Conservation (phyloP, 1,140 invertebrate species). For the Euglossa dilemma region DNA sequence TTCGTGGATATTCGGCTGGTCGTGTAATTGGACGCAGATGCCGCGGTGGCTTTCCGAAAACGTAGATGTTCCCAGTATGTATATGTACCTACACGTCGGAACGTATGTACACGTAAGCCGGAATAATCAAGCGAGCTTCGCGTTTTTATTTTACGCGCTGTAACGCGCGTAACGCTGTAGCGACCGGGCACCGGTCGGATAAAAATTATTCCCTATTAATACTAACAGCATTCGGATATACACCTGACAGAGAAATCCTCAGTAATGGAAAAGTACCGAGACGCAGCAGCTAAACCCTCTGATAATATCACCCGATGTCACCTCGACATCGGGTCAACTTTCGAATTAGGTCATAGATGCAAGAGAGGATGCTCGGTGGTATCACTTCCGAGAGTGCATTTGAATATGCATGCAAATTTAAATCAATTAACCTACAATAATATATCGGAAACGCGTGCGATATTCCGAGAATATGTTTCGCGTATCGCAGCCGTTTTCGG, state of each 20-base stretch:
- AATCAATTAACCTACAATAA: conserved; percentile 33
- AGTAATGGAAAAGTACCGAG: conserved; percentile 39
- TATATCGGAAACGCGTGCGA: neutral
- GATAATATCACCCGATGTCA: conserved; percentile 16
- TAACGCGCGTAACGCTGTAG: neutral
- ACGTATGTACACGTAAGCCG: neutral
- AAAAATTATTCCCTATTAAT: conserved; percentile 33
- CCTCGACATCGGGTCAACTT: neutral
- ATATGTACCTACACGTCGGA: neutral
- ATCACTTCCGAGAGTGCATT: neutral
- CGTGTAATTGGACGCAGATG: conserved; percentile 46
- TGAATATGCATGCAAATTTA: conserved; percentile 36
- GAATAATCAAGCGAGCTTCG: neutral
- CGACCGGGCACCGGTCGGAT: neutral
- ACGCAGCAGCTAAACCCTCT: neutral
- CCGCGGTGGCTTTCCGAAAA: neutral
- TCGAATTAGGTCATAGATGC: conserved; percentile 19
- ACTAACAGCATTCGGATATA: conserved; percentile 17
- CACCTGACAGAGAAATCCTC: conserved; percentile 2
- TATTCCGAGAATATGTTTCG: neutral
- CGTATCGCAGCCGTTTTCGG: neutral
- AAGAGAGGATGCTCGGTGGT: neutral
- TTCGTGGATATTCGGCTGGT: conserved; percentile 39
- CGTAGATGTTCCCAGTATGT: neutral
- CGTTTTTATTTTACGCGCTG: neutral